Conservation (phyloP, 1,140 invertebrate species). For the Plectrocnemia conspersa region DNA sequence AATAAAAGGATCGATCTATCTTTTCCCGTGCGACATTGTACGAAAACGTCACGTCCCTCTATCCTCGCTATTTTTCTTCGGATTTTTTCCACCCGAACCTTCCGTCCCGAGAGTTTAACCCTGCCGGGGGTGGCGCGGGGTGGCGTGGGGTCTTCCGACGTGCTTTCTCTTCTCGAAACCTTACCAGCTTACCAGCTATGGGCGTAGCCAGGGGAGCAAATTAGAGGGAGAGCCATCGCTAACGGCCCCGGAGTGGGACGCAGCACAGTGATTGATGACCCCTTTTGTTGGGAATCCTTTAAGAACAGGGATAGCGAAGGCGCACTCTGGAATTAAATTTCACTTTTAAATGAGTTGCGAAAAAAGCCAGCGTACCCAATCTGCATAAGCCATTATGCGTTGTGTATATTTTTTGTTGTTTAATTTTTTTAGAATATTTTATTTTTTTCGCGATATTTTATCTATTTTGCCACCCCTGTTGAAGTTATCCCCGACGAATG, state of each 20-base stretch:
- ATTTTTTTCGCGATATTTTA: not conserved
- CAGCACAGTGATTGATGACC: conserved; percentile 24
- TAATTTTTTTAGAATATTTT: not conserved
- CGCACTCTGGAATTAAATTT: not conserved
- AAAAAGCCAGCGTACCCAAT: not conserved
- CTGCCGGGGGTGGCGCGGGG: not conserved
- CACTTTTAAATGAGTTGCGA: not conserved
- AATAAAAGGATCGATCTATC: conserved; percentile 15
- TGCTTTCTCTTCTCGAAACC: conserved; percentile 19
- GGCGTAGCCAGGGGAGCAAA: conserved; percentile 24
- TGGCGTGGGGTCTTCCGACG: too few species aligned
- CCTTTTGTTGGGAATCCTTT: conserved; percentile 22
- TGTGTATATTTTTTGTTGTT: not conserved
- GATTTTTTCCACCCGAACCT: conserved; percentile 13
- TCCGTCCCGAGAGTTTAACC: conserved; percentile 23
- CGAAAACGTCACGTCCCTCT: not conserved
- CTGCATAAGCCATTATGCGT: conserved; percentile 3
- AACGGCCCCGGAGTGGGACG: conserved; percentile 23
- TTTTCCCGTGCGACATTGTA: conserved; percentile 13
- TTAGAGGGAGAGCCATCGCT: conserved; percentile 22
- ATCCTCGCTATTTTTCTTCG: not conserved
- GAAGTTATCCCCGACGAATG: conserved; percentile 11
- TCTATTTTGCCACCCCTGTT: not conserved
- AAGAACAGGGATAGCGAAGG: conserved; percentile 10
- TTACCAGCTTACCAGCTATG: conserved; percentile 21